These are phyloP conservation scores for Agraylea sexmaculata DNA, from an alignment of 1,140 invertebrate genomes.

Conservation along the genomic window DNA sequence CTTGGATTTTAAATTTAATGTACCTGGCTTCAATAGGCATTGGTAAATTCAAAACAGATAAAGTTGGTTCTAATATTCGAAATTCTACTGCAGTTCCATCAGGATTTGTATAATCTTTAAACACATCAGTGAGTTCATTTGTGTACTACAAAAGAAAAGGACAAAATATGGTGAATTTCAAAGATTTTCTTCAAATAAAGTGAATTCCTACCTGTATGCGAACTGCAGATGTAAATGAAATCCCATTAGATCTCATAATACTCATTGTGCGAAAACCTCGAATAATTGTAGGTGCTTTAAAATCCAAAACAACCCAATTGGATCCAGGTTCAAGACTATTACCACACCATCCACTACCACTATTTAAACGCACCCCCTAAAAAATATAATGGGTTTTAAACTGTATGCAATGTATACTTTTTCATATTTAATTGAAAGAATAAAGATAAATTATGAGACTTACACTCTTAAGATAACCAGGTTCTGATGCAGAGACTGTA, in stretches of 20 bases:
- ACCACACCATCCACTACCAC: slow-evolving; percentile 81
- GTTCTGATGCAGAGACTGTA: slow-evolving; percentile 69
- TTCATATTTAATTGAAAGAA: slow-evolving; percentile 1
- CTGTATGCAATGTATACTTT: background rate
- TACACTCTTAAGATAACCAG: slow-evolving; percentile 71
- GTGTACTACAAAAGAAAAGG: slow-evolving; percentile 53
- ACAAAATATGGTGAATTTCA: background rate
- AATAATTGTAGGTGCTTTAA: slow-evolving; percentile 82
- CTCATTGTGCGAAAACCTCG: slow-evolving; percentile 82
- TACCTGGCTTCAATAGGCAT: slow-evolving; percentile 85
- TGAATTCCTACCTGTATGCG: slow-evolving; percentile 46
- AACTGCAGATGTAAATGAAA: slow-evolving; percentile 80
- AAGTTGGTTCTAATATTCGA: slow-evolving; percentile 69
- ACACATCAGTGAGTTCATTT: slow-evolving; percentile 78
- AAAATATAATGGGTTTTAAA: slow-evolving; percentile 7
- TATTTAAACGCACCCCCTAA: slow-evolving; percentile 68
- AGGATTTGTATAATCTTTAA: slow-evolving; percentile 83
- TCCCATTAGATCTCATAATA: slow-evolving; percentile 61
- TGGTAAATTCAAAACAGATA: slow-evolving; percentile 82
- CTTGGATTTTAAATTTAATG: slow-evolving; percentile 78
- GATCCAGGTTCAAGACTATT: slow-evolving; percentile 67
- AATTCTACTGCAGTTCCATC: slow-evolving; percentile 90
- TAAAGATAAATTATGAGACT: slow-evolving; percentile 21
- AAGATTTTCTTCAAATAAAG: background rate
- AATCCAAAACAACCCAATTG: slow-evolving; percentile 81